phyloP scores from a whole-genome alignment of 2,113 vertebrate genomes.

The Petromus typicus region DNA sequence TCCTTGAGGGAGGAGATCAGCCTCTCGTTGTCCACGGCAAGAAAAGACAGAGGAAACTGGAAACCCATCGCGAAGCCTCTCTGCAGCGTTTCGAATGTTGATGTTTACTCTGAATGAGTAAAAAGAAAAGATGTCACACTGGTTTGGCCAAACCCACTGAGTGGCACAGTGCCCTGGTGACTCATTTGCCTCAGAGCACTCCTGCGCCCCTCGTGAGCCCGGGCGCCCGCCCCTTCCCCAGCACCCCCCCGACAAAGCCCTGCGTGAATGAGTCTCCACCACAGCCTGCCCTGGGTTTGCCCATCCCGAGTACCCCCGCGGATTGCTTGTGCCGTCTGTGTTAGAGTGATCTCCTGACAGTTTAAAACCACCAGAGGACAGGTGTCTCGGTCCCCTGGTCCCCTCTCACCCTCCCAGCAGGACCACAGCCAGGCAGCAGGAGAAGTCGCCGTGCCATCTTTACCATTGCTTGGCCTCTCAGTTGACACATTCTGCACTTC shows the following conservation, averaged over 20 bases:
- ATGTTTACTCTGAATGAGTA: conserved; percentile 79
- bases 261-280: neutral
- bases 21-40: conserved; percentile 28
- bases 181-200: conserved; percentile 75
- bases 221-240: conserved; percentile 61
- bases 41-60: conserved; percentile 48
- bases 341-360: neutral
- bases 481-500: neutral
- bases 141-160: conserved; percentile 77
- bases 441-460: neutral
- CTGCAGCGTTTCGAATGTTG: conserved; percentile 68
- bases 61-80: conserved; percentile 31
- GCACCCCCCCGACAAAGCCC: neutral
- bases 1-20: neutral
- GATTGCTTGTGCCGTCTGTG: neutral
- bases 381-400: neutral
- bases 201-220: conserved; percentile 70
- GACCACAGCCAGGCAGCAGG: neutral
- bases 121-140: conserved; percentile 75
- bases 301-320: neutral
- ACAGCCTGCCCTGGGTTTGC: neutral
- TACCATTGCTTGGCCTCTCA: neutral
- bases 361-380: neutral
- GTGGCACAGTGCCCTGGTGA: conserved; percentile 78
- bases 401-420: neutral